Base-by-base conservation (phyloP, 2,888 invertebrate genomes). In the Melieria omissa region DNA sequence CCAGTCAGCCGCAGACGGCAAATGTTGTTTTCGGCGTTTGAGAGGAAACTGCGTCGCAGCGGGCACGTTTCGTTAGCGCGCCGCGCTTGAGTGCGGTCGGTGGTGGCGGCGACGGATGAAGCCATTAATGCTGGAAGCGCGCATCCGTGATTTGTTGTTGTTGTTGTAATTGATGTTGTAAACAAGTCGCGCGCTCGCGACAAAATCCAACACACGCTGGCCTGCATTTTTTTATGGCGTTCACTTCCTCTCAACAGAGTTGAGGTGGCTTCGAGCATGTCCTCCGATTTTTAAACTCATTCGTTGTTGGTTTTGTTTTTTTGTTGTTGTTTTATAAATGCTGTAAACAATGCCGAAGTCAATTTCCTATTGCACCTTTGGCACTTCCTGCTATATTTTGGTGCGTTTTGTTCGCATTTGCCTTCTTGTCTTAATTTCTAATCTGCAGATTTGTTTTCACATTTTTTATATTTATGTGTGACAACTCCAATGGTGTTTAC, bases 401-500 rank as follows among this genome's bases (percentile, higher is more conserved):
- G 44, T 62, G 44, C 45, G 55, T 8, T 57, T 4, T 66, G 57
- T 42, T 52, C 45, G 45, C n/a, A 44, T 65, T 61, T 42, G 29
- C 29, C 29, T 29, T 29, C 29, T 29, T 29, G 29, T 29, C 29
- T 29, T 29, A 29, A 29, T 29, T 29, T 2, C 29, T 54, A 7
- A 14, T 14, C 63, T 64, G n/a, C 10, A 16, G 7, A 8, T 54
- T 14, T 63, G 42, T 47, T 29, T 41, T 16, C 29, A 14, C 29
- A 29, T 29, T 29, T 52, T 52, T 64, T 46, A 45, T 46, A 52
- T 49, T 64, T 52, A n/a, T 62, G 63, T 62, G 47, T 70, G 44
- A 67, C 49, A 67, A 46, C n/a, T 55, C 63, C 55, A 62, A 63
- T 71, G 63, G 71, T 42, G 62, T 57, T 54, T 29, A 57, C 57